Conservation (phyloP, 2,113 vertebrate species). For the Hydrolagus affinis region DNA sequence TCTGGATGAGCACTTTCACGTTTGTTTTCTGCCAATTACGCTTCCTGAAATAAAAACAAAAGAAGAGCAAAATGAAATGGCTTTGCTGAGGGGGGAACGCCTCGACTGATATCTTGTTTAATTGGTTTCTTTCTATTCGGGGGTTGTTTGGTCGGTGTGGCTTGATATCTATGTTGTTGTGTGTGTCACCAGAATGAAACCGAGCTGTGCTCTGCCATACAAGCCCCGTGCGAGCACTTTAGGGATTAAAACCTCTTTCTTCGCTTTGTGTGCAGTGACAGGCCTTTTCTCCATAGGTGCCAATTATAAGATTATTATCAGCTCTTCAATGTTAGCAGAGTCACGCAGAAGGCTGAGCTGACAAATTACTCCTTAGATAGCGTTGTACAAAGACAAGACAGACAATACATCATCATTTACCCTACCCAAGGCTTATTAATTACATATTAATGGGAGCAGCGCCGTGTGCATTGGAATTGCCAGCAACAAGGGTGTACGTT, state of each 20-base stretch:
- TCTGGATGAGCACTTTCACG: background rate
- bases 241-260: conserved; percentile 50
- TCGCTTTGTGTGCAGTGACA: conserved; percentile 48
- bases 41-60: background rate
- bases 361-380: conserved; percentile 64
- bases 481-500: background rate
- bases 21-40: background rate
- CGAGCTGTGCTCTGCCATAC: background rate
- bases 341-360: conserved; percentile 65
- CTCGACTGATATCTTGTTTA: background rate
- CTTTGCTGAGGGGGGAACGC: background rate
- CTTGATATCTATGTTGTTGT: background rate
- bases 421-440: conserved; percentile 68
- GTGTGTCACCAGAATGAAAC: background rate
- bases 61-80: background rate
- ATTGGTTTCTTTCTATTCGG: background rate
- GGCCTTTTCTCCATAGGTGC: conserved; percentile 58
- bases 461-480: background rate
- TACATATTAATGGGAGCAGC: conserved; percentile 70
- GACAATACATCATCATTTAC: conserved; percentile 71
- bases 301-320: conserved; percentile 68
- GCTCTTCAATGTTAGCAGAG: conserved; percentile 64
- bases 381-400: conserved; percentile 64
- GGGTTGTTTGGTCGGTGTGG: background rate
- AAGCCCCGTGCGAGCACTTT: conserved; percentile 38